Base-by-base conservation (phyloP, 2,113 vertebrate genomes). In the Trichomycterus rosablanca region DNA sequence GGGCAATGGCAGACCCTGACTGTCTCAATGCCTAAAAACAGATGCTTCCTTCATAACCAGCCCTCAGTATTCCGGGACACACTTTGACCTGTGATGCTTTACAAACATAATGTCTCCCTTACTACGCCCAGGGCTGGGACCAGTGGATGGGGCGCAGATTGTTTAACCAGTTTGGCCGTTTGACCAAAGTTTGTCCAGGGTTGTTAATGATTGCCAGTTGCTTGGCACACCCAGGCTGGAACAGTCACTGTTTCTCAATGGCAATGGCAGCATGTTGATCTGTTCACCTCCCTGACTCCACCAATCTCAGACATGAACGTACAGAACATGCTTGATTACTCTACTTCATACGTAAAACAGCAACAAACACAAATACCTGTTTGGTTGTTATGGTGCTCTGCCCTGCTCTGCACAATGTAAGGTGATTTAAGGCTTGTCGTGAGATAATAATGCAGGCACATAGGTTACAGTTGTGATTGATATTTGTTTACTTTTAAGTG, bases 171-270 rank as follows among this genome's bases (percentile, higher is more conserved):
- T 70, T 74, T 44, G 68, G 53, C 30, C 55, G 67, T 70, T 74
- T 44, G 68, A 54, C 30, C 55, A 67, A 74, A 74, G 72, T 67
- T 74, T 74, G 72, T 67, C 59, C 37, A 45, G 37, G 63, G 54
- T 30, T 59, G 67, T 74, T 70, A 74, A 74, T 74, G 72, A 74
- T 74, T 74, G 53, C 35, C 59, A 74, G 59, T 39, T 67, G 40
- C 58, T 62, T 28, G 68, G 54, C 72, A 74, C 68, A 57, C 67
- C 72, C 64, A 55, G 11, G 34, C 22, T 23, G 28, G 49, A 63
- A 37, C 53, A 54, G 32, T 49, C 26, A 12, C 40, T 19, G 24
- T 43, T 68, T 55, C 54, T 48, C 65, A n/a, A n/a, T n/a, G n/a
- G n/a, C 70, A 72, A 63, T 72, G 55, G 51, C 37, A 63, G 52